Base-by-base conservation (phyloP, 1,140 invertebrate species). In the Watersipora subatra region DNA sequence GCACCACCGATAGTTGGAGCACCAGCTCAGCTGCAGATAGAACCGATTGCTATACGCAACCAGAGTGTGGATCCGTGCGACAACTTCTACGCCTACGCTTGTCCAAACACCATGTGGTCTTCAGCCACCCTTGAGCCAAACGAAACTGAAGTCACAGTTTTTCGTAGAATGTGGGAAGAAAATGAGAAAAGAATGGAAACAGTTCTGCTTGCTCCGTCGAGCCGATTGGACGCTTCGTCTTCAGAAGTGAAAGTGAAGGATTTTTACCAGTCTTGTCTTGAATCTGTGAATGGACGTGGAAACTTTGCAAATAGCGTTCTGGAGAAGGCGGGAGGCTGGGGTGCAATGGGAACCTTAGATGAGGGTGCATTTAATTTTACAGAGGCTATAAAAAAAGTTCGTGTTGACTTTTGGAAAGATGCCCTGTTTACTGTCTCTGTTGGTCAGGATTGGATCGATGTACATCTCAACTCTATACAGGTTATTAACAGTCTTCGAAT, bases 201-300 rank as follows among this genome's bases (percentile, higher is more conserved):
- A 7, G 34, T 78, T 12, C 59, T 78, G 56, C 68, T 72, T 28
- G 7, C 19, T 55, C 62, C 68, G 1, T 69, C 73, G 1, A 24
- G 68, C 15, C 28, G 20, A 19, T 46, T 19, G 19, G 12, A 46
- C 17, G 58, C 69, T 15, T 71, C 69, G 69, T 69, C 75, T 1
- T 66, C 72, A 0, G 74, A 78, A 62, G 68, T 63, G 20, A 78
- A 78, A 64, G n/a, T 75, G 2, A 76, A 76, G 34, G 66, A 76
- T 57, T 69, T 75, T 57, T 76, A 73, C 62, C 28, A 62, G 3
- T 74, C 74, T 1, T 78, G 76, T 57, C 69, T 72, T 1, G 70
- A 76, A 68, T 67, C 72, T 56, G 64, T 66, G 27, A 68, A 67
- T 3, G 67, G 67, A 27, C 73, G 72, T 2, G 66, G 64, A 2